Percentiles rank a stretch among this genome's conserved stretches.
phyloP scores from a whole-genome alignment of 2,113 vertebrate genomes.

The Cygnus buccinator region DNA sequence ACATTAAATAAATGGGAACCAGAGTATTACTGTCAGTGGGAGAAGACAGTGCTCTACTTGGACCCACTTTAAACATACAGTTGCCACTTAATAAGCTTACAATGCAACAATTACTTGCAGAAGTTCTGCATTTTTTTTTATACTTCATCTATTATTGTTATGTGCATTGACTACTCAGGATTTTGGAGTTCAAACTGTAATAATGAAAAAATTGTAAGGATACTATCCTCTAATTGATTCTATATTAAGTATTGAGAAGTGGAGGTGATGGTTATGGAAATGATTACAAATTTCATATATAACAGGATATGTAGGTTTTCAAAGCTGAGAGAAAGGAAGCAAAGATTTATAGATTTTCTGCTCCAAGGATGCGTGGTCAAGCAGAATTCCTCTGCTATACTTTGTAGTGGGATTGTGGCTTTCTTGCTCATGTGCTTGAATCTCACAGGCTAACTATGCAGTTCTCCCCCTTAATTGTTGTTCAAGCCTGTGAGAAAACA shows the following conservation, averaged over 20 bases:
- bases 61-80: background rate
- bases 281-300: background rate
- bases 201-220: background rate
- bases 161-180: background rate
- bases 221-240: background rate
- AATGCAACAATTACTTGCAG: background rate
- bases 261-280: background rate
- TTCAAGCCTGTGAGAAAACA: background rate
- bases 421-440: background rate
- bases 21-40: background rate
- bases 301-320: background rate
- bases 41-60: background rate
- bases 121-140: background rate
- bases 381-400: background rate
- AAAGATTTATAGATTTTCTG: background rate
- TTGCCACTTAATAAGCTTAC: background rate
- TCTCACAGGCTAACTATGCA: background rate
- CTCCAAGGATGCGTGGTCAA: background rate
- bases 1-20: background rate
- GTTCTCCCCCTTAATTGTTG: background rate
- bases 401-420: background rate
- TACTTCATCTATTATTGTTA: accelerated
- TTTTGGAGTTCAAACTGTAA: background rate
- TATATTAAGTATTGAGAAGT: background rate
- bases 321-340: background rate